Evolutionary conservation across 2,113 vertebrate genomes (phyloP).

Genomic region (Climacteris rufus): DNA sequence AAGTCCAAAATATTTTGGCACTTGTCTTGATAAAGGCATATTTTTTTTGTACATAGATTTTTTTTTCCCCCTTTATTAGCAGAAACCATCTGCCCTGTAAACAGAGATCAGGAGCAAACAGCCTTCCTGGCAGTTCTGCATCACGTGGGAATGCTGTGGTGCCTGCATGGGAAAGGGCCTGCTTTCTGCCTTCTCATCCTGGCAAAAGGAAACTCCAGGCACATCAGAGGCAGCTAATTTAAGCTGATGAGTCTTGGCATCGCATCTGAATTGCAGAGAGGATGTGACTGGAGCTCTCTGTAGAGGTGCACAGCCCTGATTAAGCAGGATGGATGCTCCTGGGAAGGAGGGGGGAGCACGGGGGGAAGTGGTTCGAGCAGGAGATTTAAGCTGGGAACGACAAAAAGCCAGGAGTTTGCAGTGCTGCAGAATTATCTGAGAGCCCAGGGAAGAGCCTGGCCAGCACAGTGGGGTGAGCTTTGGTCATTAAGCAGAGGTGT

Average conservation of each 20-base stretch:
- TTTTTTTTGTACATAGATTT: neutral
- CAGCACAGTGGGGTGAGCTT: rapidly evolving
- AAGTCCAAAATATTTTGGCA: conserved; percentile 59
- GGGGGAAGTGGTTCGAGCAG: rapidly evolving
- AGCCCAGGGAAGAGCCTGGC: neutral
- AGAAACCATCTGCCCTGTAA: conserved; percentile 60
- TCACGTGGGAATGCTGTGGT: conserved; percentile 15
- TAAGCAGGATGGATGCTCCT: neutral
- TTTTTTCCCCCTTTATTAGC: neutral
- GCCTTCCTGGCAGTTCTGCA: conserved; percentile 13
- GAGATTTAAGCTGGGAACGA: neutral
- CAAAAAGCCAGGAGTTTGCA: neutral
- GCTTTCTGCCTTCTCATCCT: conserved; percentile 2
- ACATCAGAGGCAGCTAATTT: conserved; percentile 11
- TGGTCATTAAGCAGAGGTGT: neutral
- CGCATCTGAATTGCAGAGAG: neutral
- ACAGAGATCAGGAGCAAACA: conserved; percentile 34
- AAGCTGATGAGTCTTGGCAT: conserved; percentile 25
- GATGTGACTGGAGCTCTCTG: neutral
- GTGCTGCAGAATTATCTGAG: neutral
- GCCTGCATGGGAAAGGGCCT: conserved; percentile 17
- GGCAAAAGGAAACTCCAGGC: neutral
- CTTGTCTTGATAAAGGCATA: conserved; percentile 2
- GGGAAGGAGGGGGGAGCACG: neutral
- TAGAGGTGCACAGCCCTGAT: neutral